A percentile compares a stretch with the other conserved stretches of the same genome.
Evolutionary conservation across 2,797 vertebrate genomes (phyloP).

Genomic region (Ammospiza maritima): DNA sequence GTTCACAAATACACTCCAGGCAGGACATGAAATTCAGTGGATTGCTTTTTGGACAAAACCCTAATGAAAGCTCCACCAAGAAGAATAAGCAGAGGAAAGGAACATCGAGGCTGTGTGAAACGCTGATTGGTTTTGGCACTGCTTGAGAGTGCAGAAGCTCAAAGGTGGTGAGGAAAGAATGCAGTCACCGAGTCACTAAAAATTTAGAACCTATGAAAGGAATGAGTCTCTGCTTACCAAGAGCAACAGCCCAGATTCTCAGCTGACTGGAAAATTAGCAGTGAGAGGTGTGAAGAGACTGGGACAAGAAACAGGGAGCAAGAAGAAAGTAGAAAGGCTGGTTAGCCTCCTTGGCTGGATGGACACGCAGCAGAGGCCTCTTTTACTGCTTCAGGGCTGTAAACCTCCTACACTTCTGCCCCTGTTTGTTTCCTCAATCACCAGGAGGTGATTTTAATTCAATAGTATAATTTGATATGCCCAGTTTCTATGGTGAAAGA

Average conservation of each 20-base stretch:
- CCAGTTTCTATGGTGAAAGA: not conserved
- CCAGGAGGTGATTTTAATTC: not conserved
- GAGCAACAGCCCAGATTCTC: not conserved
- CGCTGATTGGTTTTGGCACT: not conserved
- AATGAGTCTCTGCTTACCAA: not conserved
- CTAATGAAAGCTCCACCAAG: conserved; percentile 29
- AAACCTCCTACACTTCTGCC: not conserved
- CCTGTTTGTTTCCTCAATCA: not conserved
- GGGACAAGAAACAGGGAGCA: not conserved
- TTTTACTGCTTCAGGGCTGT: not conserved
- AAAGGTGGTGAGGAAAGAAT: conserved; percentile 6
- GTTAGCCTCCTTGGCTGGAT: not conserved
- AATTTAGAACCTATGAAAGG: conserved; percentile 18
- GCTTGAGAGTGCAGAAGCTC: not conserved
- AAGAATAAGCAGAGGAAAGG: conserved; percentile 25
- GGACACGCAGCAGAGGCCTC: rapidly evolving
- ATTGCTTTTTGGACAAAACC: conserved; percentile 23
- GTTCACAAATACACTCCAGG: not conserved
- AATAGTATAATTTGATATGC: not conserved
- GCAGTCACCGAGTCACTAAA: not conserved
- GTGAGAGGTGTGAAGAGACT: not conserved
- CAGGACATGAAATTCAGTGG: conserved; percentile 19
- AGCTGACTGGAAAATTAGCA: not conserved
- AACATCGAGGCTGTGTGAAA: not conserved
- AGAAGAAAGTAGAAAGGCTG: not conserved